phyloP scores from a whole-genome alignment of 2,797 vertebrate species.

The Hemitrygon akajei region DNA sequence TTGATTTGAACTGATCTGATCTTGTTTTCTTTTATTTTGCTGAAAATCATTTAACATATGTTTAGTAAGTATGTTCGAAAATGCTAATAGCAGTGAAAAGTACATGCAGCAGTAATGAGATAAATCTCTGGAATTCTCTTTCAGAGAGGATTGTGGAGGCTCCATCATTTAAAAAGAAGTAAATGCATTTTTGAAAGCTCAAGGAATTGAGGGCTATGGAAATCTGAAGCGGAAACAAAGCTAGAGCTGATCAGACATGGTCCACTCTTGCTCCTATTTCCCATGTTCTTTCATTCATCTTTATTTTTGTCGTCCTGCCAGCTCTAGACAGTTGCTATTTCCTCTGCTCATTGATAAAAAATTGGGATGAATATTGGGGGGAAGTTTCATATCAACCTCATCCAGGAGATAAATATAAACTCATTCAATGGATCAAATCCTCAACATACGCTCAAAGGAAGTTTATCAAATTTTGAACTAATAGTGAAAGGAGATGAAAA shows the following conservation, averaged over 20 bases:
- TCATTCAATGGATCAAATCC: not conserved
- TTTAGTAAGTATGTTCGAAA: not conserved
- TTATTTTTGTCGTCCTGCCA: constrained; percentile 1
- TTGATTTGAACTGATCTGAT: not conserved
- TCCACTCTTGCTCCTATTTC: too few relatives aligned
- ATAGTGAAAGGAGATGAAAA: not conserved
- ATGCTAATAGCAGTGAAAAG: not conserved
- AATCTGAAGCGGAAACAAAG: too few relatives aligned
- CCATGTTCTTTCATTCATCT: not conserved
- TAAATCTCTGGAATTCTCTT: too few relatives aligned
- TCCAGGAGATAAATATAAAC: not conserved
- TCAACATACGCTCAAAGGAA: not conserved
- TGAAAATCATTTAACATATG: not conserved
- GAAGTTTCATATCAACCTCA: not conserved
- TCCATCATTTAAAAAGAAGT: too few relatives aligned
- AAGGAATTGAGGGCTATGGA: too few relatives aligned
- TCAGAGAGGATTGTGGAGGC: too few relatives aligned
- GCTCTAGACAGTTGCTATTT: not conserved
- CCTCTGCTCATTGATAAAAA: not conserved
- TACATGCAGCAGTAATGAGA: not conserved
- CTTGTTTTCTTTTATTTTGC: not conserved
- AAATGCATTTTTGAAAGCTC: too few relatives aligned
- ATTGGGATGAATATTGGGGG: not conserved
- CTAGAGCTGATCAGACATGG: too few relatives aligned
- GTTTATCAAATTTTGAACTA: not conserved